A percentile compares a stretch with the other conserved stretches of the same genome.
phyloP scores from a whole-genome alignment of 2,113 vertebrate species.

The Girardinichthys multiradiatus region DNA sequence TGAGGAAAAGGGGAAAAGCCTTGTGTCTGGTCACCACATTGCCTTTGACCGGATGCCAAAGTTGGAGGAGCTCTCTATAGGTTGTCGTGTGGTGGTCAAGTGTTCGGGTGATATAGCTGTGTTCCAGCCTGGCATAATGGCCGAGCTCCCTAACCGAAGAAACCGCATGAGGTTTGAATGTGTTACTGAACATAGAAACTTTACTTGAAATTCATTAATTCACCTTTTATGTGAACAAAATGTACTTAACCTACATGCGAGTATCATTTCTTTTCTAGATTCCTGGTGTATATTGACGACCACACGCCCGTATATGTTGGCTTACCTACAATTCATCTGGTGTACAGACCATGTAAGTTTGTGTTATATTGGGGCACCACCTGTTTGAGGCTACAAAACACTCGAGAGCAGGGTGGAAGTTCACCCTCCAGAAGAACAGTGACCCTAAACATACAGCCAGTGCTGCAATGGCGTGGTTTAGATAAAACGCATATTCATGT shows the following conservation, averaged over 20 bases:
- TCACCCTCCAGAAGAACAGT: too few relatives aligned
- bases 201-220: neutral
- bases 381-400: too few relatives aligned
- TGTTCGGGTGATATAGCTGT: slow-evolving; percentile 77
- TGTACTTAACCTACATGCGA: neutral
- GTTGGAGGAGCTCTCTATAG: slow-evolving; percentile 81
- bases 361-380: too few relatives aligned
- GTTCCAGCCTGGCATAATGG: slow-evolving; percentile 86
- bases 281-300: slow-evolving; percentile 91
- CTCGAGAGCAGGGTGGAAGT: too few relatives aligned
- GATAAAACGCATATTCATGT: too few relatives aligned
- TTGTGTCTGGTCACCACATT: slow-evolving; percentile 90
- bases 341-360: slow-evolving; percentile 89
- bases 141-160: slow-evolving; percentile 87
- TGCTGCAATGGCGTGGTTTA: too few relatives aligned
- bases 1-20: slow-evolving; percentile 84
- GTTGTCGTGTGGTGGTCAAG: slow-evolving; percentile 87
- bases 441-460: too few relatives aligned
- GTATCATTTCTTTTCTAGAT: slow-evolving; percentile 75
- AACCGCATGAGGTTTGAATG: slow-evolving; percentile 86
- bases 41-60: slow-evolving; percentile 81
- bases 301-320: slow-evolving; percentile 85
- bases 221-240: neutral
- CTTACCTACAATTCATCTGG: slow-evolving; percentile 82
- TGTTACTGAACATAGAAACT: neutral